A percentile compares a stretch with the other conserved stretches of the same genome.
These are phyloP conservation scores for Xiphydria camelus DNA, from an alignment of 2,888 invertebrate species.

Conservation along the genomic window DNA sequence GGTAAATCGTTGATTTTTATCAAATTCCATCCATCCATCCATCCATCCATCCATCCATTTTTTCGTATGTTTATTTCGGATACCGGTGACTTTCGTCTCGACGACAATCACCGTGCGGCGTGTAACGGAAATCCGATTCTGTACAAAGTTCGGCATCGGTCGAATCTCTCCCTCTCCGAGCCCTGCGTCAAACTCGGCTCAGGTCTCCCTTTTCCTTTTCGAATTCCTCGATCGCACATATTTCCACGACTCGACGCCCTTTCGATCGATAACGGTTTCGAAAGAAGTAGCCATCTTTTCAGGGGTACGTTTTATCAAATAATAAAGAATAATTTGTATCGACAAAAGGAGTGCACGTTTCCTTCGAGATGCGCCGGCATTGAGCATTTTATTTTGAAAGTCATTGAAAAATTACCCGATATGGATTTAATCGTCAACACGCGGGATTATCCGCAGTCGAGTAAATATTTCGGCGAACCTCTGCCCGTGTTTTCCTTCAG, in stretches of 20 bases:
- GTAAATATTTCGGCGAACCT: constrained; percentile 63
- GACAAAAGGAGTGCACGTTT: constrained; percentile 87
- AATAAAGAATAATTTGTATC: constrained; percentile 76
- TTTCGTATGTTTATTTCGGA: constrained; percentile 11
- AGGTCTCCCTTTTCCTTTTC: constrained; percentile 13
- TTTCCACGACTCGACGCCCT: too few species aligned
- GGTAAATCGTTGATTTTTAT: constrained; percentile 29
- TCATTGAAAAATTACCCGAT: constrained; percentile 74
- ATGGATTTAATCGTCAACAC: constrained; percentile 88
- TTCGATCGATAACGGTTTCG: too few species aligned
- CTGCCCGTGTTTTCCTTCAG: constrained; percentile 95
- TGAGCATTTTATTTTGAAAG: constrained; percentile 79
- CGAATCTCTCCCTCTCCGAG: too few species aligned
- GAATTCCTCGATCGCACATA: constrained; percentile 5
- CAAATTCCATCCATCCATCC: too few species aligned
- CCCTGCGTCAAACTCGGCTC: too few species aligned
- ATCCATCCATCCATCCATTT: too few species aligned
- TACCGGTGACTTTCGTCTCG: too few species aligned
- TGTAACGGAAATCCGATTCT: too few species aligned
- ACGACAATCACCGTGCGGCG: too few species aligned
- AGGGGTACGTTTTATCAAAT: constrained; percentile 84
- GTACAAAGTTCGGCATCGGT: too few species aligned
- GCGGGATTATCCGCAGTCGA: constrained; percentile 90
- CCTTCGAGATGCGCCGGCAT: constrained; percentile 89
- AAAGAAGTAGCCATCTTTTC: too few species aligned